Evolutionary conservation across 2,113 vertebrate genomes (phyloP), one percentile per base, ranked within the genome.

Genomic region (Arothron firmamentum): DNA sequence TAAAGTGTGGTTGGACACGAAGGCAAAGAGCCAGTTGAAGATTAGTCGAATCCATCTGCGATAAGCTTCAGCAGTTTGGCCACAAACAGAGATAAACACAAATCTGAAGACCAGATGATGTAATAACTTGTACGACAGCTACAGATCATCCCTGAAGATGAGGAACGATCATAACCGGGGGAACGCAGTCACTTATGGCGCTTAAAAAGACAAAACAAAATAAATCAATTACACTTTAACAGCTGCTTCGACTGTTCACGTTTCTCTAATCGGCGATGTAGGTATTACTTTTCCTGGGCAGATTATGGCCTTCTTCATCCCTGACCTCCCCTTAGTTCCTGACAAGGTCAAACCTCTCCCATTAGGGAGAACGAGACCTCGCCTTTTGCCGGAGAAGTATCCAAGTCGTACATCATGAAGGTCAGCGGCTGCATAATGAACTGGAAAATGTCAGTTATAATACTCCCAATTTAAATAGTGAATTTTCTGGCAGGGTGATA

Each of bases 401-500:
- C 85, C 80, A 62, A 86, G 84, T 77, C 59, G 55, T 78, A 81
- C 83, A 80, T 31, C 8, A 68, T 85, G 87, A 90, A 90, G 88
- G 88, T 90, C 87, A 91, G 81, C 65, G 77, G 80, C 84, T 89
- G 88, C 86, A 90, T 91, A 91, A 90, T 91, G 83, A 91, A 89
- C 82, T 90, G 87, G 83, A 88, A 90, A 90, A 91, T 90, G 89
- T 87, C 89, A 89, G 70, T 90, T 88, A 82, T 87, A 88, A 89
- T 90, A 88, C 85, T 82, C 71, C 74, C 68, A 81, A 87, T 90
- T 90, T 90, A 89, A 89, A 90, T 82, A 79, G 86, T 62, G 72
- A 78, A 82, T 86, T 88, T 87, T 83, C 83, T 76, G 16, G 75
- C 80, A 74, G 82, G 73, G 70, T 88, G 85, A 87, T 89, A 89